Conservation (phyloP, 2,797 vertebrate genomes). For the Nyctalus aviator region DNA sequence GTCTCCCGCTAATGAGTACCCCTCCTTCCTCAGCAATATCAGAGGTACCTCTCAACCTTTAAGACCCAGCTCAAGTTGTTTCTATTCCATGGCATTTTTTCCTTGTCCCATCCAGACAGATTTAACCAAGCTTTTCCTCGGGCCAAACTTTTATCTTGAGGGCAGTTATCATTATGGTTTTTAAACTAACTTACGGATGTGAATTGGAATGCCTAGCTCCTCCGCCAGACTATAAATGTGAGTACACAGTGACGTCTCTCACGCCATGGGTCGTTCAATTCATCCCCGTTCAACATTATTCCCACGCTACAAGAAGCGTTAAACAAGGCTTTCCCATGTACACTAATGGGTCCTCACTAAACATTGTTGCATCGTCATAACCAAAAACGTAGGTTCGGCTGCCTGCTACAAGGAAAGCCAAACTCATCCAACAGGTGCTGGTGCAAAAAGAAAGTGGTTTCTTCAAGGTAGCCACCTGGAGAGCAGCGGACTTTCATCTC, state of each 20-base stretch:
- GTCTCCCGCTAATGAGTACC: not conserved
- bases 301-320: not conserved
- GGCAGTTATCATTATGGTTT: not conserved
- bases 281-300: not conserved
- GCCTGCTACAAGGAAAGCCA: not conserved
- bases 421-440: not conserved
- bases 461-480: not conserved
- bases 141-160: not conserved
- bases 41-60: not conserved
- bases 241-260: not conserved
- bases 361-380: not conserved
- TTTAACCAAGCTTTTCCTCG: not conserved
- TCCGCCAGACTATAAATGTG: not conserved
- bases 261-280: not conserved
- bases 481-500: not conserved
- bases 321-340: not conserved
- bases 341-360: not conserved
- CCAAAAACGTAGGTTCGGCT: not conserved
- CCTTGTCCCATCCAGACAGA: not conserved
- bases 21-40: not conserved
- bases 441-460: not conserved
- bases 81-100: not conserved
- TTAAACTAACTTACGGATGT: not conserved
- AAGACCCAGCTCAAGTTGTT: not conserved
- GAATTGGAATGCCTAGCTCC: not conserved